Conservation (phyloP, 2,888 invertebrate genomes). For the Sarcophaga rosellei region DNA sequence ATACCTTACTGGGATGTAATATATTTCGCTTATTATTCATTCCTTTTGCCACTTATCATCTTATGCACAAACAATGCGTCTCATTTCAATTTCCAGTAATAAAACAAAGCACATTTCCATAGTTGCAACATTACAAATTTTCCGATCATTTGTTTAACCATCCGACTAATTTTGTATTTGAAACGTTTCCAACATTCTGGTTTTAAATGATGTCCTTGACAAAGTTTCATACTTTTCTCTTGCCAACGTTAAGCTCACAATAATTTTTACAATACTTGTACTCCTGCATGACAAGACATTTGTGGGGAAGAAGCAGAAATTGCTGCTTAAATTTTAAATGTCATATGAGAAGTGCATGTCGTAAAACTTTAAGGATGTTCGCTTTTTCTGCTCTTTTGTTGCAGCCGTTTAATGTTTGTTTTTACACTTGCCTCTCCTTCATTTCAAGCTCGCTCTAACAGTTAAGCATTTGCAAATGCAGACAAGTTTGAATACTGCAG, state of each 20-base stretch:
- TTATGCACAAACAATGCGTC: too few relatives aligned
- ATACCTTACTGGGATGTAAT: too few relatives aligned
- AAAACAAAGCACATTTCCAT: background rate
- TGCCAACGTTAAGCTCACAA: background rate
- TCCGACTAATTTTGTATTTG: slow-evolving; percentile 16
- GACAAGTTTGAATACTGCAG: background rate
- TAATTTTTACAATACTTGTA: background rate
- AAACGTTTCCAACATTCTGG: background rate
- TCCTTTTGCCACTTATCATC: too few relatives aligned
- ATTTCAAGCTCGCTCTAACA: too few relatives aligned
- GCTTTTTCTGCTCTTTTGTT: slow-evolving; percentile 29
- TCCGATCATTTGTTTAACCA: background rate
- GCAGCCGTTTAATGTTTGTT: slow-evolving; percentile 49
- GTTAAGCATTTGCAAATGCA: slow-evolving; percentile 10
- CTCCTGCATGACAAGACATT: slow-evolving; percentile 17
- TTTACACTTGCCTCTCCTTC: slow-evolving; percentile 37
- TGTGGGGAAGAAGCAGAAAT: slow-evolving; percentile 7
- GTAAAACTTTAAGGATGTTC: slow-evolving; percentile 51
- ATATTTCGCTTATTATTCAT: too few relatives aligned
- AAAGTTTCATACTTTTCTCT: background rate
- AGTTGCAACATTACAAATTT: background rate
- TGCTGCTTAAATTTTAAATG: slow-evolving; percentile 52
- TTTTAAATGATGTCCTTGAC: slow-evolving; percentile 9
- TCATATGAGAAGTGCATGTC: slow-evolving; percentile 41
- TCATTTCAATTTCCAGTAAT: too few relatives aligned